These are phyloP conservation scores for Capromys pilorides DNA, from an alignment of 2,797 vertebrate genomes.

Conservation along the genomic window DNA sequence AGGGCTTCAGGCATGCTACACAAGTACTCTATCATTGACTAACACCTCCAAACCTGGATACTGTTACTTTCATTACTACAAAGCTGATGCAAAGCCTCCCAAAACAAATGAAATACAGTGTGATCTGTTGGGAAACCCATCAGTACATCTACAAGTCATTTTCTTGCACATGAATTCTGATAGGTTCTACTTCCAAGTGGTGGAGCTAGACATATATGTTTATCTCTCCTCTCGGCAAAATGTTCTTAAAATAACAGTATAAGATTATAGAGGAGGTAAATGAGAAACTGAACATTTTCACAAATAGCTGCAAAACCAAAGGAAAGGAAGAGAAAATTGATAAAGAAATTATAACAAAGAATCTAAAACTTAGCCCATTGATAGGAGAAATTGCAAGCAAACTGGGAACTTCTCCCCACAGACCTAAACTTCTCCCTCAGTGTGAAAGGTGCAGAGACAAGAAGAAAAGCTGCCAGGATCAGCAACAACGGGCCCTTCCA, in stretches of 20 bases:
- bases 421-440: background rate
- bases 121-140: background rate
- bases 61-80: constrained; percentile 32
- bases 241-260: constrained; percentile 55
- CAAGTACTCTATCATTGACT: background rate
- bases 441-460: background rate
- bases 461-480: background rate
- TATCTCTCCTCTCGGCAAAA: constrained; percentile 18
- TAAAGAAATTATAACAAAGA: constrained; percentile 10
- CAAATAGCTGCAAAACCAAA: constrained; percentile 38
- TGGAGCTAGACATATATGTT: background rate
- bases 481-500: background rate
- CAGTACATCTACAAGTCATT: constrained; percentile 6
- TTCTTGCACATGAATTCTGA: constrained; percentile 56
- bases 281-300: constrained; percentile 52
- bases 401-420: background rate
- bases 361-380: background rate
- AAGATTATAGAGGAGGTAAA: constrained; percentile 28
- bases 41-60: background rate
- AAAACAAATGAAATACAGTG: constrained; percentile 33
- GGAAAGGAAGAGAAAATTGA: constrained; percentile 20
- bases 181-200: constrained; percentile 29
- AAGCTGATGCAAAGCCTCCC: constrained; percentile 3
- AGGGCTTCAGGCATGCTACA: background rate
- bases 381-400: background rate